Base-by-base conservation (phyloP, 37 sponge, comb jelly and placozoan genomes). In the Chondrosia reniformis region DNA sequence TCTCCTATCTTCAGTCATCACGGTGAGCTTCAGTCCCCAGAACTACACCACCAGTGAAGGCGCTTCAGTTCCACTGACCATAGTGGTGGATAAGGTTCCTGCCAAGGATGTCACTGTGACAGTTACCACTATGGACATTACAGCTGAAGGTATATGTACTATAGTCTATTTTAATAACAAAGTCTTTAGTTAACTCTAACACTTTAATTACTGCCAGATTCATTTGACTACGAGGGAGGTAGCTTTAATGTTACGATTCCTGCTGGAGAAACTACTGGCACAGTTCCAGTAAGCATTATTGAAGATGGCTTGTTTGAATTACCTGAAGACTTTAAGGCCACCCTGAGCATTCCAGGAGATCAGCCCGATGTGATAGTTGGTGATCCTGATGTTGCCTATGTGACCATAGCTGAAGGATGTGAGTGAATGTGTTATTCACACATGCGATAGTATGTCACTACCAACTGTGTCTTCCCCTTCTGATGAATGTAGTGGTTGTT, bases 11-110 rank as follows among this genome's bases (percentile, higher is more conserved):
- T 9, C 72, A 69, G 72, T 25, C 13, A 7, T 69, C 41, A 9
- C 17, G 6, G 8, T 69, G 43, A 9, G 1, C 19, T 69, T 69
- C 44, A 40, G 25, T 41, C 72, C 72, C 8, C 37, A 69, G 22
- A 40, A 41, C 43, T 69, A 69, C 72, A 34, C 72, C 15, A 44
- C 42, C 37, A 69, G 19, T 21, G 72, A 69, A 25, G 72, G 72
- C n/a, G 72, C 8, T 7, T 34, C 6, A 69, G 72, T 69, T 2
- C 39, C 39, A 22, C 15, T 69, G 21, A 69, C 72, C 3, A 22
- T 69, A 24, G 72, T 40, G n/a, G 43, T 44, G n/a, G 9, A 69
- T 44, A 69, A 40, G 24, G 6, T 38, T 24, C 42, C 36, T 12
- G 4, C 72, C 17, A 24, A 36, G 25, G 76, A 55, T 21, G 46